Evolutionary conservation across 2,113 vertebrate genomes (phyloP).

Genomic region (Microcebus jonahi): DNA sequence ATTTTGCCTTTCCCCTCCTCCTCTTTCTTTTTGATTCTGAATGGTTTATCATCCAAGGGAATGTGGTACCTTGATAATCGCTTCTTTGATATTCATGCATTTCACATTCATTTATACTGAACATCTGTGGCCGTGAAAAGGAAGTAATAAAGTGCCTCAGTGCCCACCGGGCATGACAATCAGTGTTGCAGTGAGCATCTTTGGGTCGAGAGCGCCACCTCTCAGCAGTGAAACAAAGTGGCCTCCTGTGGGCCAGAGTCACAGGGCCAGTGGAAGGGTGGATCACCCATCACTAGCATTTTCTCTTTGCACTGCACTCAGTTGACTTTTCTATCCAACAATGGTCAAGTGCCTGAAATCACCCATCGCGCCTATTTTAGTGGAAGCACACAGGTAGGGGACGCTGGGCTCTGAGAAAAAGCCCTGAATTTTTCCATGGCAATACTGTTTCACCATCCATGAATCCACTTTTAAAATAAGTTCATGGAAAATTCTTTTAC

Average conservation of each 20-base stretch:
- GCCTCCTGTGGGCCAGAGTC: neutral
- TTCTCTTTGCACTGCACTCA: neutral
- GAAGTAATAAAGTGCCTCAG: neutral
- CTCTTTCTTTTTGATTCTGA: neutral
- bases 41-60: neutral
- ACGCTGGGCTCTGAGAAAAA: neutral
- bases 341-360: neutral
- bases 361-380: neutral
- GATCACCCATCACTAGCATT: rapidly evolving
- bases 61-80: neutral
- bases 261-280: rapidly evolving
- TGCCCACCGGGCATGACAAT: rapidly evolving
- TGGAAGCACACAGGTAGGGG: too few species aligned
- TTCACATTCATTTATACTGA: neutral
- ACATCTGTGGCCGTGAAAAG: neutral
- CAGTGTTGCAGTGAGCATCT: neutral
- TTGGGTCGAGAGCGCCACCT: constrained; percentile 65
- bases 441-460: neutral
- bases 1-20: neutral
- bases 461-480: neutral
- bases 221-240: neutral
- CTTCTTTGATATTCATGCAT: neutral
- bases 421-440: neutral
- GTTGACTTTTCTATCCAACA: neutral
- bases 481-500: neutral